These are phyloP conservation scores for Chelmon rostratus DNA, from an alignment of 2,797 vertebrate species.

Conservation along the genomic window DNA sequence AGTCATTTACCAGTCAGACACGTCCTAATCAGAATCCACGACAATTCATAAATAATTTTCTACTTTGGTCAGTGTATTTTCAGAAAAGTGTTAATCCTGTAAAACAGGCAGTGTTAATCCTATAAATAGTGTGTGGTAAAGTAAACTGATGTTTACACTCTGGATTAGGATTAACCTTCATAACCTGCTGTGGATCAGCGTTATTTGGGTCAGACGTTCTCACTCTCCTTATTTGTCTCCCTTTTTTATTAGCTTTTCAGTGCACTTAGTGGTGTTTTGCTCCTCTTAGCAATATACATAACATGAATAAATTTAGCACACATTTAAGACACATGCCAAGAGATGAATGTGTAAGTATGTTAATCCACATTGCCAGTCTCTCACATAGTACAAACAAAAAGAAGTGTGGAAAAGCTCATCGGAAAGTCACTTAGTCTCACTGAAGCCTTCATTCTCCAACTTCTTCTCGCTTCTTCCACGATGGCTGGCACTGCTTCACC, in stretches of 20 bases:
- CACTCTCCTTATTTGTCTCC: not conserved
- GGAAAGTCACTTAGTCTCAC: conserved; percentile 11
- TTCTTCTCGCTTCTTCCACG: not conserved
- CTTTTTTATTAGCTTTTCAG: not conserved
- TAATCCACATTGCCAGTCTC: not conserved
- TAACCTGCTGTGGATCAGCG: conserved; percentile 22
- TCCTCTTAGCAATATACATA: conserved; percentile 11
- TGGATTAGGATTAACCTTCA: conserved; percentile 68
- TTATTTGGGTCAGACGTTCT: conserved; percentile 33
- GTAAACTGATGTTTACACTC: conserved; percentile 58
- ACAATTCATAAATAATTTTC: not conserved
- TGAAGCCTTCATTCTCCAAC: not conserved
- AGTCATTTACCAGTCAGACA: too few relatives aligned
- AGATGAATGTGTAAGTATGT: conserved; percentile 14
- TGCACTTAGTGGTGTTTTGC: conserved; percentile 7
- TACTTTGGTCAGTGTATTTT: not conserved
- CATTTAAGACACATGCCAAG: conserved; percentile 3
- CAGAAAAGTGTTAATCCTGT: conserved; percentile 33
- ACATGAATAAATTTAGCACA: conserved; percentile 17
- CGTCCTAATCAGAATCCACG: not conserved
- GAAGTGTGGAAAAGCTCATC: not conserved
- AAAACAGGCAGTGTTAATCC: conserved; percentile 39
- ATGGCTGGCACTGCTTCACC: not conserved
- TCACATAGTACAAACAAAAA: not conserved
- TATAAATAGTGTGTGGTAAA: conserved; percentile 32